Evolutionary conservation across 2,888 invertebrate genomes (phyloP).

Genomic region (Lymantria dispar): DNA sequence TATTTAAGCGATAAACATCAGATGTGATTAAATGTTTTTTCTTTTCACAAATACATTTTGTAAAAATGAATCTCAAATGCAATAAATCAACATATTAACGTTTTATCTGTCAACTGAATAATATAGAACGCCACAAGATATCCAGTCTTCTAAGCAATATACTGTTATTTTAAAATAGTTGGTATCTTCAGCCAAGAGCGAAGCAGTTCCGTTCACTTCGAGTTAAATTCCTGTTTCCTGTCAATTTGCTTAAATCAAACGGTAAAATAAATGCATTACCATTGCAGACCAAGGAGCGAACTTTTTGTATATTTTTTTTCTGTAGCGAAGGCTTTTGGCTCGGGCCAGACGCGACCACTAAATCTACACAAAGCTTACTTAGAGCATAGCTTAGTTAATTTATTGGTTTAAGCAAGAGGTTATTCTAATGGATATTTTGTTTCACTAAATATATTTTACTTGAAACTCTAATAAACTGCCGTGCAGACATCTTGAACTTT

Average conservation of each 20-base stretch:
- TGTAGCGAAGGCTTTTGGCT: constrained; percentile 22
- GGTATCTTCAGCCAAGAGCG: constrained; percentile 31
- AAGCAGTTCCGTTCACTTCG: constrained; percentile 27
- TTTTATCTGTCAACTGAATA: too few species aligned
- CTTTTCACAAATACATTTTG: too few species aligned
- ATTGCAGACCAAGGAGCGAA: constrained; percentile 5
- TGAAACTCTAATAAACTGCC: not conserved
- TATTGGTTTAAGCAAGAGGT: constrained; percentile 11
- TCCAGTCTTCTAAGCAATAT: too few species aligned
- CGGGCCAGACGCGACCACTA: constrained; percentile 23
- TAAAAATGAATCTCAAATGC: too few species aligned
- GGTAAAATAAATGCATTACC: constrained; percentile 26
- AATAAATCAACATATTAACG: too few species aligned
- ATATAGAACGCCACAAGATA: too few species aligned
- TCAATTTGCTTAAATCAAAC: constrained; percentile 47
- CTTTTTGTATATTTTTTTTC: constrained; percentile 13
- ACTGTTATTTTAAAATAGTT: constrained; percentile 36
- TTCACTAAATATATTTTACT: not conserved
- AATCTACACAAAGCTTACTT: constrained; percentile 29
- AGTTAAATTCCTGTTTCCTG: constrained; percentile 37
- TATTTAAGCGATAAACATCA: too few species aligned
- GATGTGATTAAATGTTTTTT: too few species aligned
- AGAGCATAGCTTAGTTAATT: constrained; percentile 24
- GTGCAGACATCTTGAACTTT: too few species aligned
- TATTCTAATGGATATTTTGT: not conserved